These are phyloP conservation scores for Perdita meconis DNA, from an alignment of 2,888 invertebrate genomes.

Conservation along the genomic window DNA sequence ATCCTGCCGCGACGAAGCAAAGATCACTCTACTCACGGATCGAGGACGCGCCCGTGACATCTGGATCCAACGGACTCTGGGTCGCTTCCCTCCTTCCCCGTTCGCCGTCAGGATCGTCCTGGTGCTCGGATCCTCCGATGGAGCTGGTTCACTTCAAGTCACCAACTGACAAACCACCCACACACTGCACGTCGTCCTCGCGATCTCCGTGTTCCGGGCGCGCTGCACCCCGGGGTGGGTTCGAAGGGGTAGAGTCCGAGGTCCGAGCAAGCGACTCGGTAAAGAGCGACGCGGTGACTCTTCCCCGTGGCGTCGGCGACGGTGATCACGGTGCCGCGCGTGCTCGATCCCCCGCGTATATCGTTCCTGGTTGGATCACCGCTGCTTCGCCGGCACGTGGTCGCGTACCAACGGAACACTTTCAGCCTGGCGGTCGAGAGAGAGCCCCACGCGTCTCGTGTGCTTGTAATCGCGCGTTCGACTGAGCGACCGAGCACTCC, in stretches of 20 bases:
- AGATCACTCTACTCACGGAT: slow-evolving; percentile 58
- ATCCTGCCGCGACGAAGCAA: background rate
- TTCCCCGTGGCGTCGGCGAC: background rate
- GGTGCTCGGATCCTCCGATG: slow-evolving; percentile 32
- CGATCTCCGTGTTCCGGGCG: slow-evolving; percentile 22
- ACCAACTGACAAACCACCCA: slow-evolving; percentile 70
- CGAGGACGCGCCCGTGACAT: slow-evolving; percentile 59
- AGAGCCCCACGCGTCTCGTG: slow-evolving; percentile 79
- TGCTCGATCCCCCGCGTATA: slow-evolving; percentile 24
- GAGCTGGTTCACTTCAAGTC: slow-evolving; percentile 64
- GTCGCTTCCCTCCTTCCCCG: slow-evolving; percentile 7
- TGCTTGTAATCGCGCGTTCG: slow-evolving; percentile 82
- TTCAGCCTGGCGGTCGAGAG: slow-evolving; percentile 62
- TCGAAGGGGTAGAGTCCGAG: background rate
- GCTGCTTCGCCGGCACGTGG: slow-evolving; percentile 72
- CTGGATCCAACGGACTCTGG: slow-evolving; percentile 42
- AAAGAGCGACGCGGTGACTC: too few species aligned
- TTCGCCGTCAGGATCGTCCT: background rate
- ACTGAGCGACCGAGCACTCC: slow-evolving; percentile 75
- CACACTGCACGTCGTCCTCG: slow-evolving; percentile 57
- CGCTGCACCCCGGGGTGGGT: slow-evolving; percentile 27
- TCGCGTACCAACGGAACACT: slow-evolving; percentile 70
- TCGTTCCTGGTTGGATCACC: slow-evolving; percentile 25
- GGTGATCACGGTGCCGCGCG: slow-evolving; percentile 7
- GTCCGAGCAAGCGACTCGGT: too few species aligned